A percentile compares a stretch with the other conserved stretches of the same genome.
Conservation (phyloP, 2,888 invertebrate species). For the Apodemia zela region DNA sequence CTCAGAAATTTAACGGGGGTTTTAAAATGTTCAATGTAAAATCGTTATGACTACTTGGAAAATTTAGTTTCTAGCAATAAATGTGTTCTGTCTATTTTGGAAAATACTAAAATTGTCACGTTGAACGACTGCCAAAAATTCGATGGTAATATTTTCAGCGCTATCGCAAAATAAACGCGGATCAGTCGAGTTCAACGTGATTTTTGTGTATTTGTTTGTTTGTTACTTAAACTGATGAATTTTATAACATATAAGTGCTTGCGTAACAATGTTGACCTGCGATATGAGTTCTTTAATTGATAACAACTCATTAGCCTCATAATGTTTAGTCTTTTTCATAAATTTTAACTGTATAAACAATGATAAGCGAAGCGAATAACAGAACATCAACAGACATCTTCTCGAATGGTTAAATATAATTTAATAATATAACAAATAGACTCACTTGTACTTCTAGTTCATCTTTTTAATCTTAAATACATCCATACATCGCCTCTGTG, state of each 20-base stretch:
- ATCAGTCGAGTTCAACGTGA: slow-evolving; percentile 18
- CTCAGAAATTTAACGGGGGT: background rate
- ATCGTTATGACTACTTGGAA: background rate
- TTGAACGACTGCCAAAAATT: slow-evolving; percentile 21
- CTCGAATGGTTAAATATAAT: too few species aligned
- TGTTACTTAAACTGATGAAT: slow-evolving; percentile 12
- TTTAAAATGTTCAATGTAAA: background rate
- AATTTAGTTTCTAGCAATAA: background rate
- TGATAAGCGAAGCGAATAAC: background rate
- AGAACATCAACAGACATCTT: too few species aligned
- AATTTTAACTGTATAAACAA: background rate
- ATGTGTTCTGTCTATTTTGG: slow-evolving; percentile 17
- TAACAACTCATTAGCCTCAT: slow-evolving; percentile 5
- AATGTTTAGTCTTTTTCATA: slow-evolving; percentile 11
- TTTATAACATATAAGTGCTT: slow-evolving; percentile 14
- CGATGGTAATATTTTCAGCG: slow-evolving; percentile 18
- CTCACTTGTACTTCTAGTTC: too few species aligned
- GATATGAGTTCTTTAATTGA: slow-evolving; percentile 1
- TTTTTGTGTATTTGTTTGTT: slow-evolving; percentile 19
- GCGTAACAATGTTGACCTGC: slow-evolving; percentile 10
- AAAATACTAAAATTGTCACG: slow-evolving; percentile 18
- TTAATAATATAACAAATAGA: too few species aligned
- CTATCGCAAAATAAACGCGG: slow-evolving; percentile 17
- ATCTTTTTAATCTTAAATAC: too few species aligned
- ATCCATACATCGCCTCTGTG: too few species aligned